Evolutionary conservation across 2,888 invertebrate species (phyloP).

Genomic region (Diadromus collaris): DNA sequence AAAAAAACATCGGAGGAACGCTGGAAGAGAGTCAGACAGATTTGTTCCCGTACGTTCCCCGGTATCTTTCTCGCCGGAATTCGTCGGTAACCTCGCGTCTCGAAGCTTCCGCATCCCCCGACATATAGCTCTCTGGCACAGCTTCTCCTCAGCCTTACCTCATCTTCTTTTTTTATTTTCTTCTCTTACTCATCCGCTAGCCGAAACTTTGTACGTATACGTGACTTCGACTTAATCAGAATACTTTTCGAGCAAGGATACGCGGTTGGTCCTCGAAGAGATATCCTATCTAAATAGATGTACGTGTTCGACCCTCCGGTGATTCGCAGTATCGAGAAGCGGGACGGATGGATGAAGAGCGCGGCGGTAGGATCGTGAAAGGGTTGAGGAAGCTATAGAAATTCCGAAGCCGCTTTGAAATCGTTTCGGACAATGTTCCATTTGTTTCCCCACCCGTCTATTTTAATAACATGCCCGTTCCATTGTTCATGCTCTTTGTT

Average conservation of each 20-base stretch:
- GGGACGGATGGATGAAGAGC: neutral
- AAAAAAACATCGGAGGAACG: slow-evolving; percentile 22
- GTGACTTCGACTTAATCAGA: slow-evolving; percentile 41
- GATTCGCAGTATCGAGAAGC: neutral
- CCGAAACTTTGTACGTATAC: slow-evolving; percentile 41
- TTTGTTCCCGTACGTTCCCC: slow-evolving; percentile 36
- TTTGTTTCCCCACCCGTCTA: neutral
- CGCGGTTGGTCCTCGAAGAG: slow-evolving; percentile 6
- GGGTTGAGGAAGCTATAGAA: neutral
- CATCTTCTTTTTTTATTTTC: slow-evolving; percentile 31
- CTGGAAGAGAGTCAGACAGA: slow-evolving; percentile 37
- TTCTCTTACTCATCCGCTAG: slow-evolving; percentile 25
- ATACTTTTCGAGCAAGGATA: slow-evolving; percentile 28
- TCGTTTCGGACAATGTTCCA: neutral
- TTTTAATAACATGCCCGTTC: slow-evolving; percentile 1
- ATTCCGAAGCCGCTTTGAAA: neutral
- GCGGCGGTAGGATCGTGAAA: neutral
- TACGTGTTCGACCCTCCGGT: neutral
- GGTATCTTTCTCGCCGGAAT: slow-evolving; percentile 39
- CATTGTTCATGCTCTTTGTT: slow-evolving; percentile 19
- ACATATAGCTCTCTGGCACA: slow-evolving; percentile 32
- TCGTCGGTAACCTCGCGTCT: slow-evolving; percentile 4
- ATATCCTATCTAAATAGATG: neutral
- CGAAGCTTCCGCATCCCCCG: slow-evolving; percentile 25
- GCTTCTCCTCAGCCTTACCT: slow-evolving; percentile 11